A percentile compares a stretch with the other conserved stretches of the same genome.
These are phyloP conservation scores for Sigmodon hispidus DNA, from an alignment of 2,113 vertebrate genomes.

Conservation along the genomic window DNA sequence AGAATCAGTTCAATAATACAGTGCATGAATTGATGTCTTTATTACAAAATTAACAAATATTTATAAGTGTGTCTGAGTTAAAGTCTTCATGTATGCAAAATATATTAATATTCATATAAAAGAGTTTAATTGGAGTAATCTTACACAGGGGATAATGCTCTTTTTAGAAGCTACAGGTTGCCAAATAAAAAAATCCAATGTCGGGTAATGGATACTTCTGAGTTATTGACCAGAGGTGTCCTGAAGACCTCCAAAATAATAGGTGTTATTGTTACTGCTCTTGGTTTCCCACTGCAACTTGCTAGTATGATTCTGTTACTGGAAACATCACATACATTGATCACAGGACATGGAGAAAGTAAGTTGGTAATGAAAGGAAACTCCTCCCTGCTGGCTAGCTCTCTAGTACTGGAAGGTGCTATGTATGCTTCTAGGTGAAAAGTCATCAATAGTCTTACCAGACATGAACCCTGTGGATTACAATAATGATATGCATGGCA, in stretches of 20 bases:
- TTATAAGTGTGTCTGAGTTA: not conserved
- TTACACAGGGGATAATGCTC: not conserved
- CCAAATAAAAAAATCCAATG: not conserved
- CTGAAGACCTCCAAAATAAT: not conserved
- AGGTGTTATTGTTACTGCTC: not conserved
- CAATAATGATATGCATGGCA: not conserved
- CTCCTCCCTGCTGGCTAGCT: not conserved
- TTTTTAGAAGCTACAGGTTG: not conserved
- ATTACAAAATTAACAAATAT: not conserved
- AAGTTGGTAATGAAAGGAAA: not conserved
- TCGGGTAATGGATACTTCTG: not conserved
- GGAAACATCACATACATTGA: not conserved
- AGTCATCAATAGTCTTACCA: no score
- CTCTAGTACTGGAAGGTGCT: not conserved
- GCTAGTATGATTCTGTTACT: not conserved
- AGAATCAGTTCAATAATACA: not conserved
- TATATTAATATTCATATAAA: not conserved
- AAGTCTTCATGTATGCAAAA: not conserved
- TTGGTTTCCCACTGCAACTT: not conserved
- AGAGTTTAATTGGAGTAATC: not conserved
- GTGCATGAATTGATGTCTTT: not conserved
- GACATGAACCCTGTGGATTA: not conserved
- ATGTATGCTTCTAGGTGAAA: not conserved
- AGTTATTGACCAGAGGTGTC: not conserved
- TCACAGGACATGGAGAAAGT: not conserved